Percentiles rank a stretch among this genome's conserved stretches.
These are phyloP conservation scores for Laticauda laticaudata DNA, from an alignment of 2,113 vertebrate genomes.

Conservation along the genomic window DNA sequence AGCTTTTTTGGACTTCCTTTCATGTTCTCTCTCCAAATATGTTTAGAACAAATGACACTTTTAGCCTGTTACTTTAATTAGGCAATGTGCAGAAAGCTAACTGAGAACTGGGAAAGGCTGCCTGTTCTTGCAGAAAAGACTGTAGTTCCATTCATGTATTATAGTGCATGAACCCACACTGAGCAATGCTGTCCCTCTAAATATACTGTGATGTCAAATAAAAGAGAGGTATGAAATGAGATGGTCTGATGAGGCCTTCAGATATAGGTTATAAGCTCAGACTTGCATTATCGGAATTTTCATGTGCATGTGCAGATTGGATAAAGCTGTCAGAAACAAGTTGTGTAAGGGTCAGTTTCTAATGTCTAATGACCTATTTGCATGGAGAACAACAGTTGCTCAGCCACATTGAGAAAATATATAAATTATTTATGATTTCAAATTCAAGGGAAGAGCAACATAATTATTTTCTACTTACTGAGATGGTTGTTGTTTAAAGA, in stretches of 20 bases:
- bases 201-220: neutral
- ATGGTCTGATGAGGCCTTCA: neutral
- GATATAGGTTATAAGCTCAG: neutral
- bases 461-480: neutral
- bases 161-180: neutral
- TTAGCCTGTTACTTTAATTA: neutral
- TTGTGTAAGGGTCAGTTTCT: neutral
- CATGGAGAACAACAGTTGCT: neutral
- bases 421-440: neutral
- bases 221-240: neutral
- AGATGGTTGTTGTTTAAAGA: neutral
- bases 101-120: neutral
- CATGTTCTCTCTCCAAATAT: neutral
- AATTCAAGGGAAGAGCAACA: neutral
- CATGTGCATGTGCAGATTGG: neutral
- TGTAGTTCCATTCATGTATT: neutral
- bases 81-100: neutral
- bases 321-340: neutral
- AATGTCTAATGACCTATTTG: neutral
- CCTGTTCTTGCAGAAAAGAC: neutral
- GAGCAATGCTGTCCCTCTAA: neutral
- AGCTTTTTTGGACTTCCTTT: neutral
- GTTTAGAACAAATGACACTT: neutral
- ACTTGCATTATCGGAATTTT: neutral
- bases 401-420: neutral